These are phyloP conservation scores for Sphaerophoria rueppellii DNA, from an alignment of 2,888 invertebrate species.

Conservation along the genomic window DNA sequence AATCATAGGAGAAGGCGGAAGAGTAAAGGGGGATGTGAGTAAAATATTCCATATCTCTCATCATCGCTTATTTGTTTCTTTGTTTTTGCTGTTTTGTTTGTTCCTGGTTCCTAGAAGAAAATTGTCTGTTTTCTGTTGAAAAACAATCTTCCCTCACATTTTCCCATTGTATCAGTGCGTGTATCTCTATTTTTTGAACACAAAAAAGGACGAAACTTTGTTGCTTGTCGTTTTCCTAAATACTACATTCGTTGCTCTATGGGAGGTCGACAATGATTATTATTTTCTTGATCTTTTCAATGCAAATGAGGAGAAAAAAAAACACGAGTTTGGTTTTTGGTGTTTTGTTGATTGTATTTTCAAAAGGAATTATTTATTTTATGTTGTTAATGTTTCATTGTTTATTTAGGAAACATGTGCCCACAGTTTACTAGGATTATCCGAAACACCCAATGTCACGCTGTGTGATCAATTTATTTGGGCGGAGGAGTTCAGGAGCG, in stretches of 20 bases:
- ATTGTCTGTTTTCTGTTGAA: slow-evolving; percentile 14
- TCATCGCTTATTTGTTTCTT: slow-evolving; percentile 16
- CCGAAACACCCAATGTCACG: not conserved
- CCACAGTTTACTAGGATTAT: slow-evolving; percentile 20
- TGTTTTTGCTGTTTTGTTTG: slow-evolving; percentile 34
- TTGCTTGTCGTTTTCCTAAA: slow-evolving; percentile 38
- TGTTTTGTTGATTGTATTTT: slow-evolving; percentile 28
- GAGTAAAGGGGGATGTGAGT: not conserved
- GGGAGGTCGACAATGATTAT: slow-evolving; percentile 20
- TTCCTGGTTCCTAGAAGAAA: slow-evolving; percentile 5
- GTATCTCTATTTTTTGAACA: slow-evolving; percentile 31
- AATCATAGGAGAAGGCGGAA: not conserved
- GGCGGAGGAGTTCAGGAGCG: not conserved
- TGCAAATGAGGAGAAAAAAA: slow-evolving; percentile 49
- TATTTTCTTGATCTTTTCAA: slow-evolving; percentile 4
- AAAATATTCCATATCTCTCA: slow-evolving; percentile 37
- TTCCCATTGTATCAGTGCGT: slow-evolving; percentile 11
- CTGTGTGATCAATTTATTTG: slow-evolving; percentile 6
- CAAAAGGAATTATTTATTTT: slow-evolving; percentile 11
- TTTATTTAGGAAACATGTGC: slow-evolving; percentile 13
- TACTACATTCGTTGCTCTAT: slow-evolving; percentile 12
- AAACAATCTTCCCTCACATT: not conserved
- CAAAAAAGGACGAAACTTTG: slow-evolving; percentile 66
- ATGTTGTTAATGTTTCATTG: not conserved
- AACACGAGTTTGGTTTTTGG: slow-evolving; percentile 19